Conservation (phyloP, 2,113 vertebrate genomes). For the Oncorhynchus tshawytscha region DNA sequence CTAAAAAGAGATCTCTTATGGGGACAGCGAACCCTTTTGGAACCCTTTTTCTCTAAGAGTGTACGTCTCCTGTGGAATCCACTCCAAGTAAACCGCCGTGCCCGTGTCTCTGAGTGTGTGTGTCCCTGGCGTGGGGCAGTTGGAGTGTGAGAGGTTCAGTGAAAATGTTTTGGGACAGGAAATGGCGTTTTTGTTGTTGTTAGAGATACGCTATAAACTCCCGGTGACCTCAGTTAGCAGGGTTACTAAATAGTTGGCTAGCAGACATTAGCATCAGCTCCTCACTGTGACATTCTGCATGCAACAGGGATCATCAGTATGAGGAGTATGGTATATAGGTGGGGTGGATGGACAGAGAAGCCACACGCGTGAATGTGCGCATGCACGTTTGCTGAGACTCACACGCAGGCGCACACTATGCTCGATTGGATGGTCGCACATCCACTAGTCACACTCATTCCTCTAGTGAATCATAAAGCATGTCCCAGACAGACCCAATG, state of each 20-base stretch:
- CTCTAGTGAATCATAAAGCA: constrained; percentile 16
- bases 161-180: background rate
- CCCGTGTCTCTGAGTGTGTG: background rate
- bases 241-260: background rate
- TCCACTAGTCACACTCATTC: constrained; percentile 25
- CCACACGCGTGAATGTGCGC: constrained; percentile 6
- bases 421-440: constrained; percentile 18
- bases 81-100: background rate
- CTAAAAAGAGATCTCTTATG: no score
- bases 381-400: background rate
- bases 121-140: background rate
- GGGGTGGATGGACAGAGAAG: background rate
- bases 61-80: background rate
- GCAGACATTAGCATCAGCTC: background rate
- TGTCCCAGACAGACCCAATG: no score
- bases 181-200: background rate
- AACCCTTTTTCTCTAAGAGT: no score
- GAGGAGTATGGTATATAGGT: background rate
- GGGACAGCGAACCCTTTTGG: no score
- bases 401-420: background rate
- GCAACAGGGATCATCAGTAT: background rate
- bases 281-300: background rate
- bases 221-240: background rate
- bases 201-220: background rate
- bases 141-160: background rate